Evolutionary conservation across 2,888 invertebrate species (phyloP), one percentile per base, ranked within the genome.

Genomic region (Druceiella hillmani): DNA sequence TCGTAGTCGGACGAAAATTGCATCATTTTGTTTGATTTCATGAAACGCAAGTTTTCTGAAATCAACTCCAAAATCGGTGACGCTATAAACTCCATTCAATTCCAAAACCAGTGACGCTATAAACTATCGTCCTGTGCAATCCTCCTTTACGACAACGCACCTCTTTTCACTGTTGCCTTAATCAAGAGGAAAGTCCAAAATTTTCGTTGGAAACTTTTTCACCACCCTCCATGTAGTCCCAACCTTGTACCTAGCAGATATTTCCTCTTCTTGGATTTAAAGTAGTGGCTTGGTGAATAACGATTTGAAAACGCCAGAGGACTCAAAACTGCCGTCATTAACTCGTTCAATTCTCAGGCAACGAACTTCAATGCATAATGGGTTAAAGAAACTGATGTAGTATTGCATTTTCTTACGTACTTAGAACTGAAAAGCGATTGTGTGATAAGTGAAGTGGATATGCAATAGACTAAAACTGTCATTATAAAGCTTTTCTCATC

Each of bases 121-220:
- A 20, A 20, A 20, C 22, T 20, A n/a, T n/a, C 22, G 22, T 20
- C 22, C 22, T 6, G 6, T n/a, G 6, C n/a, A 20, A 20, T 20
- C 22, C 22, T 20, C 22, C n/a, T 20, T 20, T n/a, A 20, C 22
- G 22, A 20, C 22, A 20, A 20, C 22, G 22, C 22, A n/a, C n/a
- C 6, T 20, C 22, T n/a, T 20, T 20, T 7, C 22, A 20, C 22
- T 20, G 22, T 20, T 20, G 22, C 22, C 22, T 20, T 20, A 20
- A 20, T n/a, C 22, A 20, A 20, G 22, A 20, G n/a, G 22, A 20
- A 6, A n/a, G n/a, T 20, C n/a, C 22, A 20, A 20, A n/a, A n/a
- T 20, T 20, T 20, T 20, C 22, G n/a, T 20, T n/a, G 22, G 22
- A n/a, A 20, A 20, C 22, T 20, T 20, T 20, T 20, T 20, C 6